Base-by-base conservation (phyloP, 2,113 vertebrate genomes). In the Myotis davidii region DNA sequence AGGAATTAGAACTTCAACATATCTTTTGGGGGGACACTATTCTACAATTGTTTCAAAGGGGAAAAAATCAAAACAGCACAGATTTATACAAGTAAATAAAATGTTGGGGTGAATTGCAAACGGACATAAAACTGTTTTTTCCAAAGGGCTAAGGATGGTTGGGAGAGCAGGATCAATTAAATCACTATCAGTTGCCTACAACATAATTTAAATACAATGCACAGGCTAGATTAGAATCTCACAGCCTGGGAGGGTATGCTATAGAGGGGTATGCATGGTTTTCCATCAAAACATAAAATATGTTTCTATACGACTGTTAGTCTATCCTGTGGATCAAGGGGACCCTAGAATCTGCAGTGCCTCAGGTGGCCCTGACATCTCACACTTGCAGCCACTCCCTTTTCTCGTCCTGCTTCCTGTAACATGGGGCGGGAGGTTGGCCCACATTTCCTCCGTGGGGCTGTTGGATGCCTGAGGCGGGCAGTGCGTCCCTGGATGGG, bases 11-110 rank as follows among this genome's bases (percentile, higher is more conserved):
- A 39, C 6, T 23, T 69, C 13, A 61, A 32, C 61, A 25, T 59
- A 54, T 64, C 12, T 91, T 88, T 21, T 2, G 4, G 3, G 7
- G 5, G 21, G 2, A 29, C 7, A 7, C 39, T 52, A 48, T 85
- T 85, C 29, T 85, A 81, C 39, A 79, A 16, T 17, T 78, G 42
- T 81, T 54, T 89, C 42, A 83, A 90, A 94, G 54, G 76, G 69
- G 4, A 27, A 88, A 90, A 96, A 84, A 25, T 67, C 10, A 93
- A 87, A 78, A 59, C 7, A 79, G 29, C 73, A 69, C 25, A 64
- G 48, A n/a, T 29, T 90, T 88, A n/a, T 42, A 32, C 1, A n/a
- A 84, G 65, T 69, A 64, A 74, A 78, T 25, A 32, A 32, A 64
- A 78, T 34, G 29, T 39, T 64, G 78, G 56, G 20, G 23, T 85